Conservation (phyloP, 2,888 invertebrate species). For the Epirrhoe tristata region DNA sequence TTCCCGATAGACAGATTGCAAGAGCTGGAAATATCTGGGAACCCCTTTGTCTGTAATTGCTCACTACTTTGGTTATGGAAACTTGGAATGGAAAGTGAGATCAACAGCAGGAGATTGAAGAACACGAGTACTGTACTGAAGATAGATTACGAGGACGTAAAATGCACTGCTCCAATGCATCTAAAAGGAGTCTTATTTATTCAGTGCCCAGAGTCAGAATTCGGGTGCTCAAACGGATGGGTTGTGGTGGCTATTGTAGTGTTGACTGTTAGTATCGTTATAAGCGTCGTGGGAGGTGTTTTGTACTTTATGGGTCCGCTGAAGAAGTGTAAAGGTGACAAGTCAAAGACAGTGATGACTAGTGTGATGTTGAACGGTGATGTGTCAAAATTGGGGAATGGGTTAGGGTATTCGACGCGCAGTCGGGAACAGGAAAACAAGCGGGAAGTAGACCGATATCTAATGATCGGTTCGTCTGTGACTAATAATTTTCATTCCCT, state of each 20-base stretch:
- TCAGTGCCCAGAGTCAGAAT: constrained; percentile 87
- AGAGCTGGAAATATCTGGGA: constrained; percentile 91
- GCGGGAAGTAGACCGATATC: constrained; percentile 79
- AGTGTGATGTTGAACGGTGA: constrained; percentile 83
- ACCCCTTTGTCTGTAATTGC: constrained; percentile 94
- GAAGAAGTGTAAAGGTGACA: constrained; percentile 82
- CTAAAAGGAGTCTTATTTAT: constrained; percentile 81
- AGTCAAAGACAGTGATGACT: constrained; percentile 82
- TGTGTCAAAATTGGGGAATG: constrained; percentile 80
- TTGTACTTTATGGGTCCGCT: constrained; percentile 82
- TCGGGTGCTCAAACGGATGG: constrained; percentile 87
- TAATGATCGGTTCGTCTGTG: constrained; percentile 82
- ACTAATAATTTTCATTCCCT: constrained; percentile 82
- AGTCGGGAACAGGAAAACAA: constrained; percentile 79
- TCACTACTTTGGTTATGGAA: constrained; percentile 95
- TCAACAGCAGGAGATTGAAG: constrained; percentile 66
- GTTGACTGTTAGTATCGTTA: constrained; percentile 82
- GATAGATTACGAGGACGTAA: constrained; percentile 85
- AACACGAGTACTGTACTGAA: constrained; percentile 73
- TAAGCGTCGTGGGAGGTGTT: constrained; percentile 80
- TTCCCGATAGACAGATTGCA: constrained; percentile 93
- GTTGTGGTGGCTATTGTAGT: constrained; percentile 84
- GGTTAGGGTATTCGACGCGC: constrained; percentile 79
- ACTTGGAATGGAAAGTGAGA: constrained; percentile 81
- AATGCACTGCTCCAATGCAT: constrained; percentile 86